Evolutionary conservation across 2,113 vertebrate genomes (phyloP).

Genomic region (Dendrocopos noguchii): DNA sequence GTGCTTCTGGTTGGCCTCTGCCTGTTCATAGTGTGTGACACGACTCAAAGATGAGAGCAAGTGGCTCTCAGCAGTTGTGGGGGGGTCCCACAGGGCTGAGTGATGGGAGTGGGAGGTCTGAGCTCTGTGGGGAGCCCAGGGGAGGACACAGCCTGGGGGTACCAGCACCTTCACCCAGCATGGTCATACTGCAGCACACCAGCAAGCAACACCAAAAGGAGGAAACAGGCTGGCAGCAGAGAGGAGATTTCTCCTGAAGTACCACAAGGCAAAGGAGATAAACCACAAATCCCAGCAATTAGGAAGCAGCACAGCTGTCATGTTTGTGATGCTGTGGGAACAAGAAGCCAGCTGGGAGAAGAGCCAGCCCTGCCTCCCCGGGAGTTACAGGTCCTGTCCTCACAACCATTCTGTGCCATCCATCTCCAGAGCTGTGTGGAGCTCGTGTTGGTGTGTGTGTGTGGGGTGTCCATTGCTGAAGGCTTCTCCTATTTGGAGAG

Average conservation of each 20-base stretch:
- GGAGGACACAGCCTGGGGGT: rapidly evolving
- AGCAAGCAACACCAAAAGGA: not conserved
- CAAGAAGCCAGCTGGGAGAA: constrained; percentile 9
- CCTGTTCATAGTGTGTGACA: rapidly evolving
- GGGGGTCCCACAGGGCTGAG: not conserved
- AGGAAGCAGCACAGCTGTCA: constrained; percentile 36
- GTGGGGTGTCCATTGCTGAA: constrained; percentile 8
- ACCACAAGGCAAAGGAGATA: not conserved
- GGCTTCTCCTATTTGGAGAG: not conserved
- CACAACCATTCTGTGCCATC: constrained; percentile 12
- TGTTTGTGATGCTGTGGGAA: not conserved
- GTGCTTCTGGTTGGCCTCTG: too few relatives aligned
- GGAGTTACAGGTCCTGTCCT: not conserved
- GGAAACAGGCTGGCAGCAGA: not conserved
- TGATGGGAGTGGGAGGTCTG: rapidly evolving
- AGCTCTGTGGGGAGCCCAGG: rapidly evolving
- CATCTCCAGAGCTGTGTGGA: not conserved
- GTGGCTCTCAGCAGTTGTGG: rapidly evolving
- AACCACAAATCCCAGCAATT: constrained; percentile 20
- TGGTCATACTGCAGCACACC: not conserved
- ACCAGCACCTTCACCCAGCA: too few relatives aligned
- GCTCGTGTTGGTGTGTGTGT: not conserved
- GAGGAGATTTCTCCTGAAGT: not conserved
- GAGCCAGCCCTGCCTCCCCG: constrained; percentile 21
- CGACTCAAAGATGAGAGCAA: rapidly evolving